Evolutionary conservation across 37 sponge, comb jelly and placozoan genomes (phyloP), one percentile per base, ranked within the genome.

Genomic region (Amphimedon queenslandica): DNA sequence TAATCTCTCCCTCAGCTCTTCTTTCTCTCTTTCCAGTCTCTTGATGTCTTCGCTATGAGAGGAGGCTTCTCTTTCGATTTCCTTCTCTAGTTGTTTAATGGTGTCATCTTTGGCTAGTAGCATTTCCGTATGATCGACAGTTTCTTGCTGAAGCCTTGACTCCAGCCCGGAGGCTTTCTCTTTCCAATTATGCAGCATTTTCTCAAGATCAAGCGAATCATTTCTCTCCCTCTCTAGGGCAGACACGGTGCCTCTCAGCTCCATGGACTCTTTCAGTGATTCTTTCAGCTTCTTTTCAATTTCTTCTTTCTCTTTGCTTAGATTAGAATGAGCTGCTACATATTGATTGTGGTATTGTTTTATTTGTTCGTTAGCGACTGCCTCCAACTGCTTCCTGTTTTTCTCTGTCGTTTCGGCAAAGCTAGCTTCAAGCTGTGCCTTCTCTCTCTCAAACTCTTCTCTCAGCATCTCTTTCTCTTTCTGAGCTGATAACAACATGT

Each of bases 331-430:
- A 24, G 87, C 87, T 25, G 64, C 28, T 57, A 80, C 63, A 55
- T 55, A 80, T 55, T 86, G 81, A 1, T 31, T 61, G 55, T 88
- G 77, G 0, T 79, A 13, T 16, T 39, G 65, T 63, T 89, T 74
- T 13, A 89, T 71, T 71, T 83, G 75, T 23, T 71, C n/a, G 58
- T 89, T 89, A 3, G 90, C 90, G 21, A 69, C 31, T 51, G 79
- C 51, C 36, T 89, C 90, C 36, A 70, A 42, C 34, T 75, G 76
- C 27, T 55, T 47, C 3, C 66, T 66, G 42, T 76, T 66, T 0
- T 30, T 30, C 1, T 80, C 84, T 61, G 80, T 47, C 41, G 74
- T 34, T 30, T 89, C 57, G 28, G 60, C 74, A 23, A 33, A 55
- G 2, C 67, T 74, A 28, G 25, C 55, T 30, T 10, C 18, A 11